Conservation (phyloP, 1,140 invertebrate genomes). For the Scaptodrosophila lebanonensis region DNA sequence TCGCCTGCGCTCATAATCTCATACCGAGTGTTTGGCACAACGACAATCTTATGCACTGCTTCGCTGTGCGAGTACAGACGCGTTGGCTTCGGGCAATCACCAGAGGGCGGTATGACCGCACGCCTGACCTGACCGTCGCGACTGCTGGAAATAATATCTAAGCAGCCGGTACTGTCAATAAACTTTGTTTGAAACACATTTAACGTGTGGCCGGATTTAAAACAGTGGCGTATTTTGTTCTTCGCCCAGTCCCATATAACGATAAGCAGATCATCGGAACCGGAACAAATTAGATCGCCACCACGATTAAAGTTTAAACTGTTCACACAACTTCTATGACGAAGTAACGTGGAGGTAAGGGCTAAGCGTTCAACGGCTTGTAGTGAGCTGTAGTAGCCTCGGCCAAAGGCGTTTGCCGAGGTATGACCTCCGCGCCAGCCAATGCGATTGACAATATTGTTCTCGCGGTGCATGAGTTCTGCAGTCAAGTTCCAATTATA, state of each 20-base stretch:
- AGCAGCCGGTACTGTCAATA: slow-evolving; percentile 81
- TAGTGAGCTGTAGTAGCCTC: slow-evolving; percentile 88
- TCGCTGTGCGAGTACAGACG: slow-evolving; percentile 54
- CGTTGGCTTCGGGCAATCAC: slow-evolving; percentile 37
- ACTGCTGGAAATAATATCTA: slow-evolving; percentile 91
- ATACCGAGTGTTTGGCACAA: slow-evolving; percentile 83
- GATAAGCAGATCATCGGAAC: slow-evolving; percentile 92
- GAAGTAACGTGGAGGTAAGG: slow-evolving; percentile 86
- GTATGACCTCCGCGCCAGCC: slow-evolving; percentile 54
- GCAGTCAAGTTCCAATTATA: slow-evolving; percentile 43
- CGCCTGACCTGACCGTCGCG: slow-evolving; percentile 90
- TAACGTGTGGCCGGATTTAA: slow-evolving; percentile 87
- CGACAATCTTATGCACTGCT: slow-evolving; percentile 65
- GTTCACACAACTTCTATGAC: slow-evolving; percentile 94
- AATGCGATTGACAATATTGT: slow-evolving; percentile 52
- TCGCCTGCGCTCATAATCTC: slow-evolving; percentile 91
- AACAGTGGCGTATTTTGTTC: slow-evolving; percentile 81
- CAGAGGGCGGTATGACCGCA: slow-evolving; percentile 54
- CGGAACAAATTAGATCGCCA: slow-evolving; percentile 81
- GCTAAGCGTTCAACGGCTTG: slow-evolving; percentile 89
- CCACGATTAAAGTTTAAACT: slow-evolving; percentile 91
- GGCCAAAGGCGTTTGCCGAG: slow-evolving; percentile 38
- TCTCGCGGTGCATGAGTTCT: slow-evolving; percentile 60
- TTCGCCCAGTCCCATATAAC: slow-evolving; percentile 94
- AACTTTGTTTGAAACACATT: slow-evolving; percentile 94